Conservation (phyloP, 2,113 vertebrate genomes). For the Melanotaenia duboulayi region DNA sequence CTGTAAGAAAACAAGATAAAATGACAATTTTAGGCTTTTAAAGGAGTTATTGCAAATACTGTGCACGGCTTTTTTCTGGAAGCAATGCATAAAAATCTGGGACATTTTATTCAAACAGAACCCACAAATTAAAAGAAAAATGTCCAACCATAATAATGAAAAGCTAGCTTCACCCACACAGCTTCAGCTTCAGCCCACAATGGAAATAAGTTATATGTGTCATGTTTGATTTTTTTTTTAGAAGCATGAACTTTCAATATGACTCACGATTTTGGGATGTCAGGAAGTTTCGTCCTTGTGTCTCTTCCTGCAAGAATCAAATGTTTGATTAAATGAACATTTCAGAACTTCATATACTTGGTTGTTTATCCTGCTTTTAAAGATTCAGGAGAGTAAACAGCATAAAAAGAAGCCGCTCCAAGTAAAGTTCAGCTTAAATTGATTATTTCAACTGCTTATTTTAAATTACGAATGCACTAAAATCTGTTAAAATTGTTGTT, state of each 20-base stretch:
- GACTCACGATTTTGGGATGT: conserved; percentile 75
- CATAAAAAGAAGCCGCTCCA: too few relatives aligned
- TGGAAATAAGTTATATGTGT: neutral
- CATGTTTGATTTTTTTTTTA: neutral
- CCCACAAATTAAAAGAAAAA: neutral
- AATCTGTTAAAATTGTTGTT: too few relatives aligned
- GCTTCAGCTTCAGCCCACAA: neutral
- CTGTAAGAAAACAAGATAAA: conserved; percentile 30
- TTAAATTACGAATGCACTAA: too few relatives aligned
- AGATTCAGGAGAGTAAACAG: neutral
- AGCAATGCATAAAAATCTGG: neutral
- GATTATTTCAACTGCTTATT: too few relatives aligned
- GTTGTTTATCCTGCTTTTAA: neutral
- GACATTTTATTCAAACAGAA: neutral
- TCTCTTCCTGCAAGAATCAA: conserved; percentile 68
- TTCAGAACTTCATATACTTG: neutral
- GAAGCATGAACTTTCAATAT: neutral
- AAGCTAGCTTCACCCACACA: neutral
- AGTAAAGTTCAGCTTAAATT: too few relatives aligned
- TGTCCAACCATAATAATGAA: too few relatives aligned
- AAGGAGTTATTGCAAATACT: too few relatives aligned
- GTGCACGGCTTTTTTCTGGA: neutral
- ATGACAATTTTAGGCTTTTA: neutral
- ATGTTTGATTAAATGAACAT: neutral
- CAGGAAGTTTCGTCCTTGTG: conserved; percentile 71